Conservation (phyloP, 2,797 vertebrate genomes). For the Monodelphis domestica region DNA sequence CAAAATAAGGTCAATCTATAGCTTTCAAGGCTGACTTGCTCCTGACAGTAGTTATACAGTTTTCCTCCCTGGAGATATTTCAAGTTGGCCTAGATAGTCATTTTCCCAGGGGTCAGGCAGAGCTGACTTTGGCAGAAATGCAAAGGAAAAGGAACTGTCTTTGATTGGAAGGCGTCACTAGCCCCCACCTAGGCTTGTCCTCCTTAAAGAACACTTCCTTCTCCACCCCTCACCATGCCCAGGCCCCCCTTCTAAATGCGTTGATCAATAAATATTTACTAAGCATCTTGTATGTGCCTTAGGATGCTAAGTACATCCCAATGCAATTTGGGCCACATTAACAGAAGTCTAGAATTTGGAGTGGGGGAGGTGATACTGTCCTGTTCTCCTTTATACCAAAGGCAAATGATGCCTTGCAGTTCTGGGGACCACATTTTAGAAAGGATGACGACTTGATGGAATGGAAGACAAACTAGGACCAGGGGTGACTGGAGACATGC, state of each 20-base stretch:
- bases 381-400: background rate
- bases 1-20: background rate
- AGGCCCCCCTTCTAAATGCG: background rate
- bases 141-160: background rate
- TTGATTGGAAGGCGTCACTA: background rate
- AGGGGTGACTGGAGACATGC: background rate
- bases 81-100: background rate
- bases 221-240: background rate
- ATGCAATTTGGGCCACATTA: background rate
- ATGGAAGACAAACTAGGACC: background rate
- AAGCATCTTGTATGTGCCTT: background rate
- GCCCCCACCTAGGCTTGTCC: background rate
- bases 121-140: background rate
- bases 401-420: background rate
- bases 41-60: background rate
- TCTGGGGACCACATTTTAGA: background rate
- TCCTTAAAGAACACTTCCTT: background rate
- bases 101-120: background rate
- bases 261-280: background rate
- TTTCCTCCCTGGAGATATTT: background rate
- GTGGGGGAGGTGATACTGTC: background rate
- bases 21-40: background rate
- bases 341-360: background rate
- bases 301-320: background rate
- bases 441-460: background rate